Conservation (phyloP, 2,888 invertebrate species). For the Prenolepis imparis region DNA sequence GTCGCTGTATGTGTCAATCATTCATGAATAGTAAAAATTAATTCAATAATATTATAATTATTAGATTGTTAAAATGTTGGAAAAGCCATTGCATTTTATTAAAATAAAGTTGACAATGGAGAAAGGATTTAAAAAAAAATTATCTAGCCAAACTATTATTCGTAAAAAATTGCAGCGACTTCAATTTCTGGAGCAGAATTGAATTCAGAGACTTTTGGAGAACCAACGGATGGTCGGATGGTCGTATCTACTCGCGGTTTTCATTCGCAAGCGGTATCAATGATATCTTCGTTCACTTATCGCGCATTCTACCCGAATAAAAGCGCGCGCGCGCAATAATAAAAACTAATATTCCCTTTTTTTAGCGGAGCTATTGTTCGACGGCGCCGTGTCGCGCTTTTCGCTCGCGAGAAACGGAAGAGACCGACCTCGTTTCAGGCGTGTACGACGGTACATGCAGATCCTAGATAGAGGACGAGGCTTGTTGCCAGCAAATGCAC, state of each 20-base stretch:
- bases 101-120: neutral
- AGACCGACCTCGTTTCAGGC: constrained; percentile 50
- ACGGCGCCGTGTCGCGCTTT: constrained; percentile 50
- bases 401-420: constrained; percentile 65
- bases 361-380: constrained; percentile 74
- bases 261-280: constrained; percentile 45
- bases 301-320: constrained; percentile 49
- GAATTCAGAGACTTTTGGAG: neutral
- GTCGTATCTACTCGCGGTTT: constrained; percentile 58
- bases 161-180: neutral
- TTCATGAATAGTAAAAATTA: constrained; percentile 22
- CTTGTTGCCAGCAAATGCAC: constrained; percentile 66
- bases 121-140: neutral
- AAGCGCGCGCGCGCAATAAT: constrained; percentile 51
- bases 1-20: constrained; percentile 3
- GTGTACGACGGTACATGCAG: constrained; percentile 62
- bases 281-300: constrained; percentile 51
- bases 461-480: constrained; percentile 70
- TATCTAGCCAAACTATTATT: neutral
- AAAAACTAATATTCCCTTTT: constrained; percentile 76
- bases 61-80: neutral
- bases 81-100: neutral
- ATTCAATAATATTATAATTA: neutral
- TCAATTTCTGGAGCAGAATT: neutral
- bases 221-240: neutral